Conservation (phyloP, 2,888 invertebrate species). For the Macaria liturata region DNA sequence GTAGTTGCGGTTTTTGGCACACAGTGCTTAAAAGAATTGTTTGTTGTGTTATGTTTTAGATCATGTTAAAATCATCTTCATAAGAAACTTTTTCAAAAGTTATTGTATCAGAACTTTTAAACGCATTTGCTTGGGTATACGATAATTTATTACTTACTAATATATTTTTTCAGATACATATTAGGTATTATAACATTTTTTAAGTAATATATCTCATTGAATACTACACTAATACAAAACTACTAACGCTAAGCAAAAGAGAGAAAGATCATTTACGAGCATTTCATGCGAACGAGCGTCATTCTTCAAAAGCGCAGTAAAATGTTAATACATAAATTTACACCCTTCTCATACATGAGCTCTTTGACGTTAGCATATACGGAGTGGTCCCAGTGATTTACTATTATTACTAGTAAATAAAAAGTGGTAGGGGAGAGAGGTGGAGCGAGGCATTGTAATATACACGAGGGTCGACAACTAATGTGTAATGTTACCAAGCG, state of each 20-base stretch:
- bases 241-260: slow-evolving; percentile 23
- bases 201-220: too few species aligned
- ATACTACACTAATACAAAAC: slow-evolving; percentile 1
- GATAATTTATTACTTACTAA: too few species aligned
- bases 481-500: slow-evolving; percentile 62
- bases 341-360: slow-evolving; percentile 64
- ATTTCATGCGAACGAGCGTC: slow-evolving; percentile 45
- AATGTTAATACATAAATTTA: slow-evolving; percentile 58
- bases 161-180: too few species aligned
- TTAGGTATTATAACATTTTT: too few species aligned
- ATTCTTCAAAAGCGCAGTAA: slow-evolving; percentile 37
- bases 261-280: slow-evolving; percentile 39
- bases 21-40: too few species aligned
- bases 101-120: too few species aligned
- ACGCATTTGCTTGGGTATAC: too few species aligned
- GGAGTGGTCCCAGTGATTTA: slow-evolving; percentile 72
- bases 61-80: too few species aligned
- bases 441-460: slow-evolving; percentile 78
- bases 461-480: slow-evolving; percentile 73
- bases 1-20: too few species aligned
- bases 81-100: too few species aligned
- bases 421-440: slow-evolving; percentile 82
- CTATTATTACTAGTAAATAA: slow-evolving; percentile 82
- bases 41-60: too few species aligned
- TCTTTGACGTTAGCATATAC: slow-evolving; percentile 61